Conservation (phyloP, 2,888 invertebrate genomes). For the Abrostola tripartita region DNA sequence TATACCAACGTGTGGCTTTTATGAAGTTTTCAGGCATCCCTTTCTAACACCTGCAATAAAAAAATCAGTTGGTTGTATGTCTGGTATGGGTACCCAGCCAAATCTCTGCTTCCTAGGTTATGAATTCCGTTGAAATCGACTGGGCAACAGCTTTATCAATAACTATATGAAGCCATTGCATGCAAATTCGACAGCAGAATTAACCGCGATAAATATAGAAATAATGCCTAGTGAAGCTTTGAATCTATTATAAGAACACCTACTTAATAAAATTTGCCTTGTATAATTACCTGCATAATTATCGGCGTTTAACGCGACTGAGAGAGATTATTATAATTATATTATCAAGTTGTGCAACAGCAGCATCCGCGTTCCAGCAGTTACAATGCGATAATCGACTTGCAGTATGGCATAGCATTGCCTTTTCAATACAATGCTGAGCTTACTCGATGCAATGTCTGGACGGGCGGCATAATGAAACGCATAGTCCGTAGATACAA, state of each 20-base stretch:
- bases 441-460: not conserved
- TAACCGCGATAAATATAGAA: too few relatives aligned
- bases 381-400: conserved; percentile 2
- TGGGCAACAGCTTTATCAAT: too few relatives aligned
- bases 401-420: not conserved
- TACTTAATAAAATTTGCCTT: too few relatives aligned
- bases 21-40: too few relatives aligned
- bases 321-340: not conserved
- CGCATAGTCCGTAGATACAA: not conserved
- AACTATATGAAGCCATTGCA: too few relatives aligned
- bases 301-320: not conserved
- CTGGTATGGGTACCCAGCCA: too few relatives aligned
- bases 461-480: not conserved
- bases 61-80: not conserved
- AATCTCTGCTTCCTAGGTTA: too few relatives aligned
- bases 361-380: not conserved
- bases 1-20: too few relatives aligned
- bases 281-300: not conserved
- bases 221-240: too few relatives aligned
- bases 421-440: not conserved
- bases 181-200: too few relatives aligned
- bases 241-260: too few relatives aligned
- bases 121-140: too few relatives aligned
- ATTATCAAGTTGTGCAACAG: not conserved
- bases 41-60: not conserved